phyloP scores from a whole-genome alignment of 2,888 invertebrate species.

The Lasioglossum malachurum region DNA sequence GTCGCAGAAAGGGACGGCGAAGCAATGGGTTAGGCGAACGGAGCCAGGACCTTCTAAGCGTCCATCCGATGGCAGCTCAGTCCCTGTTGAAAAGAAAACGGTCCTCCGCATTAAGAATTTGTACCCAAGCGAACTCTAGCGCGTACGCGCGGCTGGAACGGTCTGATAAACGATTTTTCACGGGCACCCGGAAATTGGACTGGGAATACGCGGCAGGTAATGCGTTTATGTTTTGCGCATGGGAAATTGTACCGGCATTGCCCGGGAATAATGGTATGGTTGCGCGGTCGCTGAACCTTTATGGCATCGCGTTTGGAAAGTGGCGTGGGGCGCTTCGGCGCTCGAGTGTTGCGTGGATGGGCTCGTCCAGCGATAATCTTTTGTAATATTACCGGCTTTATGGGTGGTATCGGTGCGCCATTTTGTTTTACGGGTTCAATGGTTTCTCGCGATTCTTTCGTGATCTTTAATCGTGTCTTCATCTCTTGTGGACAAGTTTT shows the following conservation, averaged over 20 bases:
- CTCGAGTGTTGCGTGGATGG: not conserved
- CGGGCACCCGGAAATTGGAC: slow-evolving; percentile 42
- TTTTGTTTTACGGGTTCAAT: not conserved
- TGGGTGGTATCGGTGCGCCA: not conserved
- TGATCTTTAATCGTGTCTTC: too few relatives aligned
- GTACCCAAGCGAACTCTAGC: not conserved
- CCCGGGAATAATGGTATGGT: not conserved
- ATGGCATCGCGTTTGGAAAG: not conserved
- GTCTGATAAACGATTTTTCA: slow-evolving; percentile 56
- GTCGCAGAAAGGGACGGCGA: slow-evolving; percentile 17
- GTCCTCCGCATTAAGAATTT: slow-evolving; percentile 11
- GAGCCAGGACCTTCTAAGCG: slow-evolving; percentile 8
- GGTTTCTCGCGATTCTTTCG: not conserved
- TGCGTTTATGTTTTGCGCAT: slow-evolving; percentile 20
- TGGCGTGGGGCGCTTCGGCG: not conserved
- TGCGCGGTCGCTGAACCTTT: not conserved
- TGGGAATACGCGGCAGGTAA: slow-evolving; percentile 18
- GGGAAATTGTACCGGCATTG: slow-evolving; percentile 1
- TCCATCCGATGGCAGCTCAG: not conserved
- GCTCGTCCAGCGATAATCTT: not conserved
- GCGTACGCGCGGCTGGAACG: slow-evolving; percentile 12
- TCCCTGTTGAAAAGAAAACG: slow-evolving; percentile 20
- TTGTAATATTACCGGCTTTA: not conserved
- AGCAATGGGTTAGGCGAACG: slow-evolving; percentile 21
- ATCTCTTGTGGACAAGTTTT: too few relatives aligned